Percentiles rank a stretch among this genome's conserved stretches.
Evolutionary conservation across 2,113 vertebrate species (phyloP).

Genomic region (Siphamia tubifer): DNA sequence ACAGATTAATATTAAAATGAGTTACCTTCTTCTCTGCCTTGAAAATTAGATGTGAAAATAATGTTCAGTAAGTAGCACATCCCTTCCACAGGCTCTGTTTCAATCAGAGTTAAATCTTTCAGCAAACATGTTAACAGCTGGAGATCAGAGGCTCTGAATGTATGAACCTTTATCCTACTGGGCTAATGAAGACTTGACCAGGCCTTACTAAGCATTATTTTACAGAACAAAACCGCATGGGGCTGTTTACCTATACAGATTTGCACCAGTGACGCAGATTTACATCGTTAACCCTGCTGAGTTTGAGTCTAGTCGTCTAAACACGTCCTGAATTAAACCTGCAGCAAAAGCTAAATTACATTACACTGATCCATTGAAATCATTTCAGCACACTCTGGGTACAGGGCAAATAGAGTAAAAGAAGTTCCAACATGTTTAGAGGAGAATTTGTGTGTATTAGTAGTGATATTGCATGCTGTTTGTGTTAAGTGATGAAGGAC

Average conservation of each 20-base stretch:
- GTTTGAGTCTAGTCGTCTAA: neutral
- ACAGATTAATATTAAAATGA: too few relatives aligned
- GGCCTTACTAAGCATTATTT: neutral
- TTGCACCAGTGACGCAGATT: neutral
- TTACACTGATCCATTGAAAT: neutral
- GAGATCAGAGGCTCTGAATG: conserved; percentile 2
- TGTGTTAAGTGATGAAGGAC: conserved; percentile 18
- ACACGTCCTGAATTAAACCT: neutral
- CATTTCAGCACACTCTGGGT: neutral
- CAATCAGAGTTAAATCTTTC: neutral
- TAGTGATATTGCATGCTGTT: too few relatives aligned
- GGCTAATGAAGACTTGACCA: neutral
- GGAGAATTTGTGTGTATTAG: too few relatives aligned
- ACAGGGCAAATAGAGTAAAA: too few relatives aligned
- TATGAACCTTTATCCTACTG: neutral
- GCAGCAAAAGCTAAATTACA: neutral
- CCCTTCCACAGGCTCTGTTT: too few relatives aligned
- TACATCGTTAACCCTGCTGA: neutral
- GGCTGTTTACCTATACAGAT: conserved; percentile 5
- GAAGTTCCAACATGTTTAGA: too few relatives aligned
- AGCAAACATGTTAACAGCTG: neutral
- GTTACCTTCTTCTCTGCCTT: too few relatives aligned
- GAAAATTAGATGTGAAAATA: too few relatives aligned
- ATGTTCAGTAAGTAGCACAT: too few relatives aligned
- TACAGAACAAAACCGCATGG: neutral